Conservation (phyloP, 2,888 invertebrate genomes). For the Drosophila nr. perissopoda region DNA sequence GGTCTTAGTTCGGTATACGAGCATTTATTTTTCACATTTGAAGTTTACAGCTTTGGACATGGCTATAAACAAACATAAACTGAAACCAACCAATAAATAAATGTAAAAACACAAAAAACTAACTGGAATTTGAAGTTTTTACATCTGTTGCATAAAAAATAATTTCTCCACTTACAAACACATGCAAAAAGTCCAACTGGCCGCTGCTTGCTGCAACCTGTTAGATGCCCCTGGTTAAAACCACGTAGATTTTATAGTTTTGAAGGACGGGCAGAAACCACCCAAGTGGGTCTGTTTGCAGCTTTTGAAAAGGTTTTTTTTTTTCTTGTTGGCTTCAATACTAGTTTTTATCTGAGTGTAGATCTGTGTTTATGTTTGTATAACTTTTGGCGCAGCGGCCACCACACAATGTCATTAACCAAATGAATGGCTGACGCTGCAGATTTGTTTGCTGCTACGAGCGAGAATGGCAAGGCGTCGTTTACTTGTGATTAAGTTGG, state of each 20-base stretch:
- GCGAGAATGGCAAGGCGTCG: constrained; percentile 40
- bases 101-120: background rate
- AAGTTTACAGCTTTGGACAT: background rate
- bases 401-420: constrained; percentile 80
- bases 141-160: no score
- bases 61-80: background rate
- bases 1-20: background rate
- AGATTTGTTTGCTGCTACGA: constrained; percentile 53
- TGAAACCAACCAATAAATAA: background rate
- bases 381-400: constrained; percentile 76
- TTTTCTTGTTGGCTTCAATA: background rate
- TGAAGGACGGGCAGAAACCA: background rate
- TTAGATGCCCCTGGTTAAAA: background rate
- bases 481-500: constrained; percentile 79
- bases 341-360: constrained; percentile 12
- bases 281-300: background rate
- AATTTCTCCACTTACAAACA: background rate
- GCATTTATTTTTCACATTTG: background rate
- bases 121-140: background rate
- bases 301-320: background rate
- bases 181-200: background rate
- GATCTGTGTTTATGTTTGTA: constrained; percentile 34
- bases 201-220: background rate
- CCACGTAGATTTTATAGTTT: background rate
- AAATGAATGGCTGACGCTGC: constrained; percentile 80